Base-by-base conservation (phyloP, 2,797 vertebrate species). In the Arctocebus calabarensis region DNA sequence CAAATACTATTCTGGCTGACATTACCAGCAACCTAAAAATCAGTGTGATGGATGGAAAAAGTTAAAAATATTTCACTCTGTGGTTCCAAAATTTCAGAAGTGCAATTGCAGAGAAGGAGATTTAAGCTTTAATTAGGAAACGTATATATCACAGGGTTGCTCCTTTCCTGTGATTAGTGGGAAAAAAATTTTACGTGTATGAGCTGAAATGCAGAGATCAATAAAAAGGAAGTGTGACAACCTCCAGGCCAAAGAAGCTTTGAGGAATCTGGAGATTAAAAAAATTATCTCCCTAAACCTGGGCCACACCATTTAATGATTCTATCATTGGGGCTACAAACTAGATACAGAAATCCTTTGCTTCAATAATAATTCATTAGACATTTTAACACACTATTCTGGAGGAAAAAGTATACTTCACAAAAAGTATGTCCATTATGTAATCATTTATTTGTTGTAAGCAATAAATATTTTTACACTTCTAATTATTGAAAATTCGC, bases 111-210 rank as follows among this genome's bases (percentile, higher is more conserved):
- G 87, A 59, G 92, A 97, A 94, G 82, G 87, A 96, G 93, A 97
- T 96, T 98, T 96, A 97, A 97, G 94, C 84, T 96, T 96, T 96
- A 97, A 97, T 97, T 97, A 97, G 94, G 92, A 90, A 93, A 90
- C 0, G 0, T 92, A 92, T 95, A 94, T 94, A 97, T 97, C 97
- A 96, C 43, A 82, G 79, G 25, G 37, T 40, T 55, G 55, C 70
- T 96, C 62, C 43, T 93, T 95, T 90, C 37, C n/a, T 77, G 25
- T 74, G 94, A 95, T 94, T 3, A 79, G 13, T 37, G 48, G 55
- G 3, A n/a, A 61, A 55, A 48, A n/a, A 29, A 1, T 1, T 74
- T 88, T 97, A 84, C 37, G 75, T 94, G 70, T 52, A 45, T 64
- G 83, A 95, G 68, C 66, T 95, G 92, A 96, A 96, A 96, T 84